Base-by-base conservation (phyloP, 2,113 vertebrate genomes). In the Aldabrachelys gigantea region DNA sequence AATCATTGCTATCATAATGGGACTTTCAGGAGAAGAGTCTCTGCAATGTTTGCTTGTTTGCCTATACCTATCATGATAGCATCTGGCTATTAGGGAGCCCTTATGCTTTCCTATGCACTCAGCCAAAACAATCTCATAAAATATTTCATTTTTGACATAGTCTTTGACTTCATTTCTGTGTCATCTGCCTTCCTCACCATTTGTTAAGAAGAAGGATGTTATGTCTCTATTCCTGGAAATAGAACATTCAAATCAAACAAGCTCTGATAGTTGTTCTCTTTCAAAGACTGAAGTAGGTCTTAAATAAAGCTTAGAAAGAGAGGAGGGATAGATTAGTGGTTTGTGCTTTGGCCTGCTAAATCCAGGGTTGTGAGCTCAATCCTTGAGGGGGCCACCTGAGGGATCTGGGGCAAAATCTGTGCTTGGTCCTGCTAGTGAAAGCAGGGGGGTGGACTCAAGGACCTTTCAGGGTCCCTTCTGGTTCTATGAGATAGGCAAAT, bases 61-160 rank as follows among this genome's bases (percentile, higher is more conserved):
- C 89, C n/a, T 38, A 1, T 10, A 16, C 5, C 19, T 49, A 2
- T 7, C 69, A 35, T 16, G 13, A 19, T 0, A 54, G 0, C 17
- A 29, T 10, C 22, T 79, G 5, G 7, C 17, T n/a, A 35, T 69
- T 10, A 69, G 16, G 8, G 35, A 69, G 35, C 4, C 6, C 16
- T 52, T n/a, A 69, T 8, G 14, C 31, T 35, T 65, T n/a, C 13
- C 27, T 31, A 31, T 62, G 62, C 35, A 69, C 62, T 69, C 35
- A n/a, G 62, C 1, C 62, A 69, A 69, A 35, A n/a, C 10, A n/a
- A n/a, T 69, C 8, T n/a, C 17, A 21, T 35, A n/a, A 38, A 38
- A n/a, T n/a, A 21, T 38, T 69, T 69, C 17, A 69, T 69, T 17
- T 69, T n/a, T 10, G 17, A 69, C 35, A 69, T n/a, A 69, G 65